phyloP scores from a whole-genome alignment of 2,797 vertebrate species.

The Notamacropus eugenii region DNA sequence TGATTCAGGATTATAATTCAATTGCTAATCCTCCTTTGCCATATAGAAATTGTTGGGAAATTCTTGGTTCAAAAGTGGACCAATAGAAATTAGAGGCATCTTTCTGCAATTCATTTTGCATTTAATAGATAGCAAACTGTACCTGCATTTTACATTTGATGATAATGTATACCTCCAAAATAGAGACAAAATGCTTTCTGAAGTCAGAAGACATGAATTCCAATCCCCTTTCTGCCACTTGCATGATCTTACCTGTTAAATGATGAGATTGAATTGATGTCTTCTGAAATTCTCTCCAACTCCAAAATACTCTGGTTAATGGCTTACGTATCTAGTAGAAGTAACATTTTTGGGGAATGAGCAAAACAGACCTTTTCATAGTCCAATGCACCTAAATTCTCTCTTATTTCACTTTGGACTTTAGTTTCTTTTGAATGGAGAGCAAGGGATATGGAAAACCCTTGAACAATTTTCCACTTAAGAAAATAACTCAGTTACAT shows the following conservation, averaged over 20 bases:
- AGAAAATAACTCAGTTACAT: background rate
- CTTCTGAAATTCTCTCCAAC: background rate
- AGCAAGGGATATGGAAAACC: slow-evolving; percentile 3
- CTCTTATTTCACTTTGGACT: slow-evolving; percentile 21
- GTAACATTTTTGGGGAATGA: background rate
- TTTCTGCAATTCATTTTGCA: background rate
- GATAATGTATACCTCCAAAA: background rate
- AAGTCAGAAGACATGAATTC: background rate
- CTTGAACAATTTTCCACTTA: background rate
- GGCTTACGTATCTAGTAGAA: background rate
- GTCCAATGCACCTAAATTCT: background rate
- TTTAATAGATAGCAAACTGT: background rate
- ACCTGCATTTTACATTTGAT: slow-evolving; percentile 20
- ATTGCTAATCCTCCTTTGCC: background rate
- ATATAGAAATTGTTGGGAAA: slow-evolving; percentile 11
- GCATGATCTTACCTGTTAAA: background rate
- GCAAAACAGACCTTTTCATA: background rate
- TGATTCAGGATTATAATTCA: slow-evolving; percentile 3
- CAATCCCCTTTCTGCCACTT: background rate
- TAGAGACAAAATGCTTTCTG: slow-evolving; percentile 12
- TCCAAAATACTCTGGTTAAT: background rate
- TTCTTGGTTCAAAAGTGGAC: background rate
- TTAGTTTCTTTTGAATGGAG: slow-evolving; percentile 19
- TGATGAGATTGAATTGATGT: background rate
- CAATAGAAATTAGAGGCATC: slow-evolving; percentile 4